Percentiles rank a stretch among this genome's conserved stretches.
These are phyloP conservation scores for Cebus imitator DNA, from an alignment of 2,113 vertebrate genomes.

Conservation along the genomic window DNA sequence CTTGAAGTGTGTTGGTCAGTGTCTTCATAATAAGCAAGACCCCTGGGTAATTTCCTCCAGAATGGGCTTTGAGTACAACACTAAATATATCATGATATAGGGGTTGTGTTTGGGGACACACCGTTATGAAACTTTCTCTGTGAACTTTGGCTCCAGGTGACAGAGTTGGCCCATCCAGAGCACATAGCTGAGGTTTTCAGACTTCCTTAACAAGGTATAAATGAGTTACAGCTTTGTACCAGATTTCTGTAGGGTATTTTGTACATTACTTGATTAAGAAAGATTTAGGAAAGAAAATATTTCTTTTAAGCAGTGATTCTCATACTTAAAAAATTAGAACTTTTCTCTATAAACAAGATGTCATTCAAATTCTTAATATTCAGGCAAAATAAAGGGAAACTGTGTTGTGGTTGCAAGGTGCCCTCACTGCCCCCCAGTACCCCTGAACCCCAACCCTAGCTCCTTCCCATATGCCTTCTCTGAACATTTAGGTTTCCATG, in stretches of 20 bases:
- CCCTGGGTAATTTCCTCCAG: background rate
- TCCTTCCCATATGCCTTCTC: background rate
- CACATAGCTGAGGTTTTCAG: background rate
- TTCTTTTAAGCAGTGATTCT: background rate
- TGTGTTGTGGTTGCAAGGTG: background rate
- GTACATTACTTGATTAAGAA: background rate
- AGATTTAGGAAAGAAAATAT: background rate
- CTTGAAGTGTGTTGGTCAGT: background rate
- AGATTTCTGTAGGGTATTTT: background rate
- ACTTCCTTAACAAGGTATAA: background rate
- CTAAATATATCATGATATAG: no score
- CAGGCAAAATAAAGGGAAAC: background rate
- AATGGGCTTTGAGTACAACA: background rate
- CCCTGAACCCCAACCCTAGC: accelerated
- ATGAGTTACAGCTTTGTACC: background rate
- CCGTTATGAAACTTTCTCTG: background rate
- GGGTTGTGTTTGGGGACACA: background rate
- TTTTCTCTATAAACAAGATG: background rate
- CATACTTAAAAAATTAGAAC: background rate
- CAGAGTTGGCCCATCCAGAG: background rate
- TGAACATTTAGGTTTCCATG: background rate
- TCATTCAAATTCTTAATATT: background rate
- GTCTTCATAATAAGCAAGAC: background rate
- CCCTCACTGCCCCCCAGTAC: background rate
- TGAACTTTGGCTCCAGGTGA: background rate